phyloP scores from a whole-genome alignment of 1,140 invertebrate genomes.

The Eriocheir sinensis region DNA sequence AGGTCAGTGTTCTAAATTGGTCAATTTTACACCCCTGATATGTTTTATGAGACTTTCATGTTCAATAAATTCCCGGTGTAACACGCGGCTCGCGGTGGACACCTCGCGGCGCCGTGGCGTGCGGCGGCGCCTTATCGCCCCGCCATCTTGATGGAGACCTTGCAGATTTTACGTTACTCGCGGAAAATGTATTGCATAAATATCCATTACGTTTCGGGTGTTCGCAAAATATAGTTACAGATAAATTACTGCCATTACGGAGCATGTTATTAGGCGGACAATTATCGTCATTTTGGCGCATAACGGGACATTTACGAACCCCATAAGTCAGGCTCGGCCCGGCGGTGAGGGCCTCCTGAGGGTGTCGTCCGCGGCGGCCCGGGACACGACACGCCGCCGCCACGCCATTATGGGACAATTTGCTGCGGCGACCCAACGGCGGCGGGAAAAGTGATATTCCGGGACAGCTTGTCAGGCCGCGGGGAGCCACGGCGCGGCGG shows the following conservation, averaged over 20 bases:
- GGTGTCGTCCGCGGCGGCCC: not conserved
- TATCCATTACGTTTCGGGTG: not conserved
- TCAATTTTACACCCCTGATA: constrained; percentile 38
- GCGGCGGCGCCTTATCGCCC: not conserved
- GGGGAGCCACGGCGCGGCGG: not conserved
- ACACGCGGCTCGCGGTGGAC: constrained; percentile 27
- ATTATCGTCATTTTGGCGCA: constrained; percentile 43
- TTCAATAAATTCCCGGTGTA: not conserved
- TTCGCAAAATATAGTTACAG: constrained; percentile 9
- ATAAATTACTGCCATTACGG: constrained; percentile 33
- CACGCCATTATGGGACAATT: constrained; percentile 11
- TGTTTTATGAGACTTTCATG: constrained; percentile 36
- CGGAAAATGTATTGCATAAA: not conserved
- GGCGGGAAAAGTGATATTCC: not conserved
- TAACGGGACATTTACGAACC: constrained; percentile 32
- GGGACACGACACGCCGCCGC: not conserved
- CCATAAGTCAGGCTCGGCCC: not conserved
- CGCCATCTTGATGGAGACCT: constrained; percentile 1
- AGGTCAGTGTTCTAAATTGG: constrained; percentile 50
- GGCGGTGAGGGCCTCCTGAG: not conserved
- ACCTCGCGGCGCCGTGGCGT: not conserved
- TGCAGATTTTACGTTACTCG: constrained; percentile 28
- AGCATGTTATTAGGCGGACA: not conserved
- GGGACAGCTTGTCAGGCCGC: not conserved
- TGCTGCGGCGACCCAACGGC: not conserved